These are phyloP conservation scores for Luperina testacea DNA, from an alignment of 2,888 invertebrate species.

Conservation along the genomic window DNA sequence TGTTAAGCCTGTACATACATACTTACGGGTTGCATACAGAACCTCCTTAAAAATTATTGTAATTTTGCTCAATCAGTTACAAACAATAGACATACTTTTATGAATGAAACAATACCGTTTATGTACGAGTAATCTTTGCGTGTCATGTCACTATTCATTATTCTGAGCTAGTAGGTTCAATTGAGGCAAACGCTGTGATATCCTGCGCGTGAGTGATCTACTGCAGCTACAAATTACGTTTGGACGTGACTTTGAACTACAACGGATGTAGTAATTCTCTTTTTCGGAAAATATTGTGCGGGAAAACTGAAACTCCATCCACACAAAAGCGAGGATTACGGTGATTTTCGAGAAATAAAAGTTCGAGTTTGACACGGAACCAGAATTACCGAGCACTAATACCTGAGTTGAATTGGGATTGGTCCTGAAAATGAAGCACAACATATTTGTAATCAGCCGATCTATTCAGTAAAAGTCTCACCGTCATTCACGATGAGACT, in stretches of 20 bases:
- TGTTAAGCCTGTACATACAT: not conserved
- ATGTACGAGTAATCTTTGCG: constrained; percentile 30
- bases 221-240: constrained; percentile 8
- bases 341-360: constrained; percentile 70
- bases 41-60: not conserved
- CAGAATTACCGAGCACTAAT: constrained; percentile 62
- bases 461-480: not conserved
- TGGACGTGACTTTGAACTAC: constrained; percentile 32
- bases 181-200: constrained; percentile 36
- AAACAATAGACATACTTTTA: constrained; percentile 28
- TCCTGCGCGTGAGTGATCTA: constrained; percentile 28
- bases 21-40: no score
- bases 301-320: constrained; percentile 64
- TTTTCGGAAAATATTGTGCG: constrained; percentile 19
- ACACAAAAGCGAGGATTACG: constrained; percentile 79
- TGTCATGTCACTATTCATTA: constrained; percentile 55
- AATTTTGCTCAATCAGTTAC: not conserved
- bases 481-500: no score
- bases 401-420: constrained; percentile 72
- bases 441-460: not conserved
- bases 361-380: constrained; percentile 70
- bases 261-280: not conserved
- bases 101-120: constrained; percentile 43
- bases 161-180: constrained; percentile 28
- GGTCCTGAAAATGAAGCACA: constrained; percentile 63